Conservation (phyloP, 2,888 invertebrate genomes). For the Stegophylla sp. region DNA sequence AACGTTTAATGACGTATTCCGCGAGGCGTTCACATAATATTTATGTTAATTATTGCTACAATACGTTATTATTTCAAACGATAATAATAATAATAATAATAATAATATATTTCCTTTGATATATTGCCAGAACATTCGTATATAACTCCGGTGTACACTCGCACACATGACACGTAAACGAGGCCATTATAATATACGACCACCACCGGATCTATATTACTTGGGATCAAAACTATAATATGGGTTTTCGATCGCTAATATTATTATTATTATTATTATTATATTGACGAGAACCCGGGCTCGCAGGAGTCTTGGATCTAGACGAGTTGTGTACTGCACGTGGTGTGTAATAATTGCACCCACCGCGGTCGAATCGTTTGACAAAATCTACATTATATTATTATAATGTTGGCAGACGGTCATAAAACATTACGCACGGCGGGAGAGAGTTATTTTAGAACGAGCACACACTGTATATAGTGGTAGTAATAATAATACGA, state of each 20-base stretch:
- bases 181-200: no score
- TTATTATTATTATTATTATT: no score
- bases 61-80: no score
- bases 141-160: no score
- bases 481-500: no score
- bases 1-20: not conserved
- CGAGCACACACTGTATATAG: no score
- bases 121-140: not conserved
- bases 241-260: not conserved
- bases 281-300: not conserved
- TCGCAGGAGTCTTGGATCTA: not conserved
- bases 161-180: no score
- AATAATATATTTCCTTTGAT: not conserved
- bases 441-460: slow-evolving; percentile 32
- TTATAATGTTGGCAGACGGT: slow-evolving; percentile 48
- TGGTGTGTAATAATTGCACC: not conserved
- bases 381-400: not conserved
- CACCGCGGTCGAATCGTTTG: not conserved
- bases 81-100: not conserved
- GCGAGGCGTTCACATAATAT: not conserved
- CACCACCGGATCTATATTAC: no score
- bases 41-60: slow-evolving; percentile 8
- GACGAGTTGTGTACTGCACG: not conserved
- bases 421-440: slow-evolving; percentile 12
- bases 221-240: not conserved